Evolutionary conservation across 2,113 vertebrate genomes (phyloP).

Genomic region (Rhodinocichla rosea): DNA sequence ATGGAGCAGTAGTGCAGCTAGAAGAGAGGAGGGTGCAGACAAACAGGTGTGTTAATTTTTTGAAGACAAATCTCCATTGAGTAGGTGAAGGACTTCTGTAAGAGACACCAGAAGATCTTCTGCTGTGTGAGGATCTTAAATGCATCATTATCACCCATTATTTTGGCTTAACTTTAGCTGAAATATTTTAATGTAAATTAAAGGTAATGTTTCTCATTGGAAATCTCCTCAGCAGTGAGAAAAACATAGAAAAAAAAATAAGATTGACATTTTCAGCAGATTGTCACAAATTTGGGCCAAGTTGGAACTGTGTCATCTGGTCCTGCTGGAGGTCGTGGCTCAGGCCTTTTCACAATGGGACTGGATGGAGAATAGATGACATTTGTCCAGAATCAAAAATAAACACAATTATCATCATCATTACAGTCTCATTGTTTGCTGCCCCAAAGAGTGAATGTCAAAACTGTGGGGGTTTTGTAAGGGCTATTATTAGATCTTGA

Average conservation of each 20-base stretch:
- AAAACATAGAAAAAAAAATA: background rate
- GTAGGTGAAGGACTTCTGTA: background rate
- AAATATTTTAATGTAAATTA: background rate
- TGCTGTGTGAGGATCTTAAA: background rate
- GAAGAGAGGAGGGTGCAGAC: background rate
- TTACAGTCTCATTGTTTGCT: background rate
- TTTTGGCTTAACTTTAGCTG: background rate
- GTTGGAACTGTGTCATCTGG: background rate
- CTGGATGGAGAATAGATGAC: background rate
- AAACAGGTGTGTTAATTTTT: background rate
- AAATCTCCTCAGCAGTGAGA: background rate
- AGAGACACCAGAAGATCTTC: background rate
- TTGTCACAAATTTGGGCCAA: background rate
- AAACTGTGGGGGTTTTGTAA: background rate
- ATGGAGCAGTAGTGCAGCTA: background rate
- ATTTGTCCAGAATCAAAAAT: conserved; percentile 39
- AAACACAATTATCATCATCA: conserved; percentile 17
- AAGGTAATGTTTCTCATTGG: background rate
- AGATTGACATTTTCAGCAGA: background rate
- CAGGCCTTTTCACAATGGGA: background rate
- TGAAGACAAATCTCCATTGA: background rate
- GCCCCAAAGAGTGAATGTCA: background rate
- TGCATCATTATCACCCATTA: background rate
- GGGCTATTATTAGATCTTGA: conserved; percentile 22
- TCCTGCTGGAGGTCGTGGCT: background rate